Conservation (phyloP, 2,113 vertebrate genomes). For the Abramis brama region DNA sequence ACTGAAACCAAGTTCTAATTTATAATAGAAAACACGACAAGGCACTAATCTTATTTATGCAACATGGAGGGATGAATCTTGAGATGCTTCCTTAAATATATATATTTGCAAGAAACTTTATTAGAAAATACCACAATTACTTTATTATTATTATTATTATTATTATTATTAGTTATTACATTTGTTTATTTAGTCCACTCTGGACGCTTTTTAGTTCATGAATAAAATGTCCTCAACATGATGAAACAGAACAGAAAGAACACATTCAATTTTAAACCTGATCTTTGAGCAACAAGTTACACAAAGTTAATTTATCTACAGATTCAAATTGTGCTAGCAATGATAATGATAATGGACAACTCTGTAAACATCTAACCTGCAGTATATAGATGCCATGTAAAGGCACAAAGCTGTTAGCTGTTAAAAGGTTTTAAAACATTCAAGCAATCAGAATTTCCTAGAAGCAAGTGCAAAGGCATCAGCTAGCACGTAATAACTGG, state of each 20-base stretch:
- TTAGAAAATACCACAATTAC: too few relatives aligned
- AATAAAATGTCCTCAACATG: neutral
- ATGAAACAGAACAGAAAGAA: neutral
- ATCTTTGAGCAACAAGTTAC: neutral
- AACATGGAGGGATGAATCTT: neutral
- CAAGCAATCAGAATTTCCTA: constrained; percentile 11
- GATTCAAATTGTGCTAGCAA: neutral
- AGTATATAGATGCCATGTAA: neutral
- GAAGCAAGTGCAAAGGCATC: neutral
- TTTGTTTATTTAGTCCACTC: neutral
- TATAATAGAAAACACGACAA: too few relatives aligned
- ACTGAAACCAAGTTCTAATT: neutral
- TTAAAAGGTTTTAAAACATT: neutral
- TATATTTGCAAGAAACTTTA: too few relatives aligned
- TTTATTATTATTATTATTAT: too few relatives aligned
- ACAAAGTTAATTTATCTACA: neutral
- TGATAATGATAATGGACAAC: neutral
- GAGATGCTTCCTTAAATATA: neutral
- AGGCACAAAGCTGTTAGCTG: neutral
- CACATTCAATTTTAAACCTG: neutral
- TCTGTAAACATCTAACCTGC: neutral
- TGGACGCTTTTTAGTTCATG: neutral
- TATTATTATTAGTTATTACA: too few relatives aligned
- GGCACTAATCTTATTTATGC: neutral
- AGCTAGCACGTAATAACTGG: constrained; percentile 15